Base-by-base conservation (phyloP, 2,888 invertebrate genomes). In the Drosophila mayaguana region DNA sequence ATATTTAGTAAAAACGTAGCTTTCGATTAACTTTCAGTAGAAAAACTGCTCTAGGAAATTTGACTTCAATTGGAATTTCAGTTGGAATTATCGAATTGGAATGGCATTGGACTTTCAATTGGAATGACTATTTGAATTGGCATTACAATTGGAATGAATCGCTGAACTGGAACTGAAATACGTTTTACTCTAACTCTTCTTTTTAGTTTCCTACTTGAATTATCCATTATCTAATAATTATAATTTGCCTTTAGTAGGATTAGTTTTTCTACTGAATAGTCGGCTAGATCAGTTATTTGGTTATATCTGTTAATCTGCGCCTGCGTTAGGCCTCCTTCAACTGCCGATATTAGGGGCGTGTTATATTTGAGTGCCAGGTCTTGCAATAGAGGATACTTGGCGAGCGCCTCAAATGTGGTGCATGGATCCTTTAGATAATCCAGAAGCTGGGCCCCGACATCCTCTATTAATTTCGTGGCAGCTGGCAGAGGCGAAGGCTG, bases 211-310 rank as follows among this genome's bases (percentile, higher is more conserved):
- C 12, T 20, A 20, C 12, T 6, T 20, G 2, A 2, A 16, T 9
- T 16, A 12, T 20, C 3, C 34, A n/a, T 16, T 18, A 9, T 11
- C 51, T 5, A 51, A 40, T 25, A 25, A 16, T 45, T 50, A 34
- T 16, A 46, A 60, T 78, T 78, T 36, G 72, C 61, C 18, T 81
- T 81, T 1, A 81, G 66, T 66, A 81, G 34, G 28, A 66, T n/a
- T n/a, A 78, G 48, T 56, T 72, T 66, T 48, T 81, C 81, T 16
- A 67, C 45, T 16, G 57, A 40, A 48, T 62, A 63, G 45, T 64
- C 78, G 1, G 36, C 50, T 14, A 28, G 57, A 34, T 78, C 55
- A 3, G 60, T 12, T 22, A 57, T 45, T 54, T 36, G 43, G 1
- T 59, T 46, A 50, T 57, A 53, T 28, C 25, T 63, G 4, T 32